These are phyloP conservation scores for Saccopteryx leptura DNA, from an alignment of 2,113 vertebrate species.

Conservation along the genomic window DNA sequence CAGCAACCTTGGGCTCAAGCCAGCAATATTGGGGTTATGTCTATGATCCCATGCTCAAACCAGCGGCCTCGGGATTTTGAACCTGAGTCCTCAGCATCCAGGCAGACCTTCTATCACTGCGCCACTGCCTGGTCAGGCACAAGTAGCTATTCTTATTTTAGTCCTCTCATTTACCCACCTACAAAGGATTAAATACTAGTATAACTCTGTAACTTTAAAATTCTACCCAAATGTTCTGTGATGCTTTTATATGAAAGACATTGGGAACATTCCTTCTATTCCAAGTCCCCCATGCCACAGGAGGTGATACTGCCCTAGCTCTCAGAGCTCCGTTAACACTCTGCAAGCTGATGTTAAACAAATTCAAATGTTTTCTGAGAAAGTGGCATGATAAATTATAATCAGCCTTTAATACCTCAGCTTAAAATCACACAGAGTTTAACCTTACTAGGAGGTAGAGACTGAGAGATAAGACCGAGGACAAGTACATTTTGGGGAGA, in stretches of 20 bases:
- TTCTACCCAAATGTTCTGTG: neutral
- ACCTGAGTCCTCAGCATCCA: no score
- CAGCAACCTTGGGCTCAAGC: no score
- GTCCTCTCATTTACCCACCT: neutral
- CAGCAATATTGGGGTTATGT: no score
- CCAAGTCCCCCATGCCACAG: neutral
- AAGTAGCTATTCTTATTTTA: neutral
- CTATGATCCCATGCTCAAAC: no score
- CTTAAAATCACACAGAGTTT: neutral
- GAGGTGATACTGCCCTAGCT: neutral
- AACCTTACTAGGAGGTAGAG: neutral
- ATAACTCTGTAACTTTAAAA: neutral
- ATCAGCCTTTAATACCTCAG: neutral
- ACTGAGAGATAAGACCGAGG: neutral
- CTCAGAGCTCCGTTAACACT: constrained; percentile 7
- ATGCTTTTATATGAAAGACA: neutral
- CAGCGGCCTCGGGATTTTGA: no score
- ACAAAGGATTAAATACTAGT: neutral
- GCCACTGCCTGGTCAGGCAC: no score
- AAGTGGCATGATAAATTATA: constrained; percentile 33
- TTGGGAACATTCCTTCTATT: neutral
- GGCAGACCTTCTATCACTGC: no score
- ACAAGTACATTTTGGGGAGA: neutral
- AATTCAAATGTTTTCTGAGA: constrained; percentile 44
- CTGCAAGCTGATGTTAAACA: neutral